These are phyloP conservation scores for Eutolmus rufibarbis DNA, from an alignment of 2,888 invertebrate genomes.

Conservation along the genomic window DNA sequence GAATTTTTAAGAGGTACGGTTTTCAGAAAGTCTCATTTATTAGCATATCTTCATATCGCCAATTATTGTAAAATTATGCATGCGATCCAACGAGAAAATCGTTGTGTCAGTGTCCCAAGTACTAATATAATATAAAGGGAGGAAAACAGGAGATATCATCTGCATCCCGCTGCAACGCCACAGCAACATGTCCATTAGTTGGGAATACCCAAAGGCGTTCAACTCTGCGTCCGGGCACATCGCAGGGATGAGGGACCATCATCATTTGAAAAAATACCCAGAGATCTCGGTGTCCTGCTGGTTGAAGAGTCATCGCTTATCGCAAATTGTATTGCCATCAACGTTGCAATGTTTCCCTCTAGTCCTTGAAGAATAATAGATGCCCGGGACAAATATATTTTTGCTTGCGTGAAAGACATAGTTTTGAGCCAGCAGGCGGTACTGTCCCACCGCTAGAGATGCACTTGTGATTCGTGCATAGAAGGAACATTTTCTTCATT, in stretches of 20 bases:
- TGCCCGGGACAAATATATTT: not conserved
- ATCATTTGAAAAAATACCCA: not conserved
- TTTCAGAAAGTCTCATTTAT: not conserved
- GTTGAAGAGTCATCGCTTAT: not conserved
- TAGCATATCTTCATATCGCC: not conserved
- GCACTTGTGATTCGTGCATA: not conserved
- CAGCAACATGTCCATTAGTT: not conserved
- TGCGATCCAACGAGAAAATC: not conserved
- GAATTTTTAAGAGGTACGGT: not conserved
- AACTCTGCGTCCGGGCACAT: not conserved
- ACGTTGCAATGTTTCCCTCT: not conserved
- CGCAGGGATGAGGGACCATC: not conserved
- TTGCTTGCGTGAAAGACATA: not conserved
- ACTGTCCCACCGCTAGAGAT: not conserved
- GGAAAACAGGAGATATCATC: not conserved
- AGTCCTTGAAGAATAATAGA: slow-evolving; percentile 7
- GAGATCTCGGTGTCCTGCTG: not conserved
- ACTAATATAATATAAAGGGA: not conserved
- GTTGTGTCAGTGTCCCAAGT: not conserved
- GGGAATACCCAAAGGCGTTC: not conserved
- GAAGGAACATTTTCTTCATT: slow-evolving; percentile 3
- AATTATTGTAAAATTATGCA: not conserved
- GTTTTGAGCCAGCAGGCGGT: not conserved
- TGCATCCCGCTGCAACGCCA: not conserved
- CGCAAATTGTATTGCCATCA: not conserved